These are phyloP conservation scores for Atractosteus spatula DNA, from an alignment of 2,113 vertebrate genomes.

Conservation along the genomic window DNA sequence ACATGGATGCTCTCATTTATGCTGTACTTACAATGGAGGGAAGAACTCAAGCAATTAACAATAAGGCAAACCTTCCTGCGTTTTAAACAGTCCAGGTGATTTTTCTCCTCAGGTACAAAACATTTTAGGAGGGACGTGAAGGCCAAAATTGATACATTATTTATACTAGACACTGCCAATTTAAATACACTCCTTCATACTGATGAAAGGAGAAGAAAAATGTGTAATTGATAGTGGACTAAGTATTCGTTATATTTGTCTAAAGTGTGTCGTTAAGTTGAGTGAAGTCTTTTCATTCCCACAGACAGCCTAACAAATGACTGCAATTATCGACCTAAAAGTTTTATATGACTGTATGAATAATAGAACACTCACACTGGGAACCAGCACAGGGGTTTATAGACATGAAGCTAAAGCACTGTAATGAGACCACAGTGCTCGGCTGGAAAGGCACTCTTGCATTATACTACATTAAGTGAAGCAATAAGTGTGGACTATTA, in stretches of 20 bases:
- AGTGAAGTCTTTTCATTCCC: not conserved
- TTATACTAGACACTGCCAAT: no score
- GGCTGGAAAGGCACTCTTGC: not conserved
- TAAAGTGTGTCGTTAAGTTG: not conserved
- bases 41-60: no score
- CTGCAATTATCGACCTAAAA: not conserved
- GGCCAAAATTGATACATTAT: no score
- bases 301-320: constrained; percentile 9
- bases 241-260: not conserved
- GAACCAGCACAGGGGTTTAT: not conserved
- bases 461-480: not conserved
- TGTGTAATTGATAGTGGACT: not conserved
- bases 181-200: no score
- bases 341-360: constrained; percentile 8
- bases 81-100: no score
- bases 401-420: not conserved
- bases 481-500: not conserved
- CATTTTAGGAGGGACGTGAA: no score
- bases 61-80: no score
- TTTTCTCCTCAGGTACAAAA: no score
- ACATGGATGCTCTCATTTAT: no score
- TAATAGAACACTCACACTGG: not conserved
- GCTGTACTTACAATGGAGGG: no score
- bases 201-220: no score
- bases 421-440: no score